Percentiles rank a stretch among this genome's conserved stretches.
Evolutionary conservation across 2,113 vertebrate genomes (phyloP).

Genomic region (Pan troglodytes): NHGRI_mPanTro3-v2.1_pri NC_072401.2:88602501-88603000

Average conservation of each 20-base stretch:
- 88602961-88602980: background rate
- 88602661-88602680: background rate
- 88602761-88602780: background rate
- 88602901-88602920: background rate
- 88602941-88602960: background rate
- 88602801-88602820: background rate
- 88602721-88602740: conserved; percentile 15
- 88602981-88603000: background rate
- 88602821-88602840: background rate
- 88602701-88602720: background rate
- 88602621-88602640: background rate
- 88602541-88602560: background rate
- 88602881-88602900: background rate
- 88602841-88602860: background rate
- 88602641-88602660: background rate
- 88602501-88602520: conserved; percentile 3
- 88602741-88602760: background rate
- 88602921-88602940: conserved; percentile 2
- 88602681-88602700: background rate
- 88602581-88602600: background rate
- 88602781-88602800: background rate
- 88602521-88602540: background rate
- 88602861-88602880: background rate
- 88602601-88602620: background rate
- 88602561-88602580: background rate